Conservation (phyloP, 2,888 invertebrate species). For the Digitonthophagus gazella region DNA sequence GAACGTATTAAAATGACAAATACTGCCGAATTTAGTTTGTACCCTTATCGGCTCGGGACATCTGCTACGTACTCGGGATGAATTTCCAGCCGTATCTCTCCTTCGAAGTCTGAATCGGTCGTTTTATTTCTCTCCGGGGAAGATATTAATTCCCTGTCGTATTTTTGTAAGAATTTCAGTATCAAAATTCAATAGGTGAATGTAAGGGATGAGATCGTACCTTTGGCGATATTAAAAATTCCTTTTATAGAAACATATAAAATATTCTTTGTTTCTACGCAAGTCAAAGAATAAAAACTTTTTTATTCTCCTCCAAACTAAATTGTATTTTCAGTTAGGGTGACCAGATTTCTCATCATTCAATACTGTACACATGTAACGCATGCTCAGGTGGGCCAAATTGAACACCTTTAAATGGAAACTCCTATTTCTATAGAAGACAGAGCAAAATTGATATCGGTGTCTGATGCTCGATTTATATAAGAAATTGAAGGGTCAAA, state of each 20-base stretch:
- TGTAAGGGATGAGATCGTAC: neutral
- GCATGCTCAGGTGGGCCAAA: no score
- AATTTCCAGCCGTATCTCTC: neutral
- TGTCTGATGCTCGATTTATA: no score
- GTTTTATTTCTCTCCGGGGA: neutral
- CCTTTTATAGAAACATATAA: neutral
- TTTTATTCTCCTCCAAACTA: no score
- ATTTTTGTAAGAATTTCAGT: neutral
- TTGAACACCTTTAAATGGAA: no score
- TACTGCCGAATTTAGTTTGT: constrained; percentile 8
- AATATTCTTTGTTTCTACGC: no score
- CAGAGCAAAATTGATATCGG: no score
- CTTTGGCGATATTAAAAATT: neutral
- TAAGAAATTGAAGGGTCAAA: no score
- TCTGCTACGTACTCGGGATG: constrained; percentile 10
- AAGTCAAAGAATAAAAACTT: no score
- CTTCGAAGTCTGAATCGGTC: neutral
- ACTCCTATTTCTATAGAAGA: no score
- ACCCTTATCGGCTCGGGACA: neutral
- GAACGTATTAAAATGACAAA: constrained; percentile 15
- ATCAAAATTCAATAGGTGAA: neutral
- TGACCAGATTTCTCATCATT: no score
- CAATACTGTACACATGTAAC: no score
- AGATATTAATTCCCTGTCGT: neutral
- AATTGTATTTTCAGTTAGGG: no score